Percentiles rank a stretch among this genome's conserved stretches.
phyloP scores from a whole-genome alignment of 2,888 invertebrate genomes.

The Eupithecia centaureata region DNA sequence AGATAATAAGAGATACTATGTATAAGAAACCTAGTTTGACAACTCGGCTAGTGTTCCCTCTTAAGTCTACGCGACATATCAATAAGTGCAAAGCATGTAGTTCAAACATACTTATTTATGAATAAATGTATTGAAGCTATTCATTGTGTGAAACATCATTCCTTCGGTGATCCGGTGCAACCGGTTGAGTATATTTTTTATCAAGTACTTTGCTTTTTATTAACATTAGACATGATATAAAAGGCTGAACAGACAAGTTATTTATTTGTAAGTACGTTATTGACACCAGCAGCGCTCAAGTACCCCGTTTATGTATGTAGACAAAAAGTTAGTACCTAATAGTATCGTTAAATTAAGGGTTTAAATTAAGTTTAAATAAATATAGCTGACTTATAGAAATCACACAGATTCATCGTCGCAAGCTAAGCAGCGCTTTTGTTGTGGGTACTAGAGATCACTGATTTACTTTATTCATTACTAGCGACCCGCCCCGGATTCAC shows the following conservation, averaged over 20 bases:
- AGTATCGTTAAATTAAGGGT: neutral
- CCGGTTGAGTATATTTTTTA: constrained; percentile 25
- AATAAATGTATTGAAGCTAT: neutral
- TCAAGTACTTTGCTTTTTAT: constrained; percentile 9
- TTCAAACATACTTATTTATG: neutral
- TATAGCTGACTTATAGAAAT: too few relatives aligned
- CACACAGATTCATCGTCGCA: too few relatives aligned
- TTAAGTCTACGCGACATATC: neutral
- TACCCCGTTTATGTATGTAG: neutral
- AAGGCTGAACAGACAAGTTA: constrained; percentile 10
- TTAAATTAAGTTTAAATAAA: too few relatives aligned
- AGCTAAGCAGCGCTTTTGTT: too few relatives aligned
- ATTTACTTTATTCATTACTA: too few relatives aligned
- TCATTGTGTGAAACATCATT: constrained; percentile 30
- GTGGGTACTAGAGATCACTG: too few relatives aligned
- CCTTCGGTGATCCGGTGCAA: constrained; percentile 45
- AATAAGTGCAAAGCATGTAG: neutral
- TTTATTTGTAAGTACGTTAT: constrained; percentile 38
- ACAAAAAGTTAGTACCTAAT: neutral
- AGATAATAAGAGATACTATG: too few relatives aligned
- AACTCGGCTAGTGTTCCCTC: too few relatives aligned
- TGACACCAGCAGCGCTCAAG: constrained; percentile 9
- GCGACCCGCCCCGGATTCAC: too few relatives aligned
- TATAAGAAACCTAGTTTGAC: too few relatives aligned
- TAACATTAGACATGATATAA: constrained; percentile 10